Evolutionary conservation across 1,140 invertebrate genomes (phyloP).

Genomic region (Drosophila chauvacae): DNA sequence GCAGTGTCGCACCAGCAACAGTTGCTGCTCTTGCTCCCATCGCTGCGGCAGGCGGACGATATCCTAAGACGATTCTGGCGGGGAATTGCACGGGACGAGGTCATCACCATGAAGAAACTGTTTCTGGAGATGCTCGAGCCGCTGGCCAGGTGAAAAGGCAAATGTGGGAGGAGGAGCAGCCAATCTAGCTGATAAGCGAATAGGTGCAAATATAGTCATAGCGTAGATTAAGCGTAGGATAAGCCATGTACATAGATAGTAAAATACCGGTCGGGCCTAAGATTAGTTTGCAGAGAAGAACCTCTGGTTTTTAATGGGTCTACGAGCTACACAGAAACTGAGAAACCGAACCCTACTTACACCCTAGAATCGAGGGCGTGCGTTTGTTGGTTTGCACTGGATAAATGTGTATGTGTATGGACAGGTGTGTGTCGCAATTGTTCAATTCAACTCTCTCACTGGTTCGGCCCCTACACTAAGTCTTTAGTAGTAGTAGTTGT

Average conservation of each 20-base stretch:
- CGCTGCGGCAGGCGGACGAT: conserved; percentile 94
- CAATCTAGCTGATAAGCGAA: conserved; percentile 54
- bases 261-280: conserved; percentile 53
- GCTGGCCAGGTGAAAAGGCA: conserved; percentile 70
- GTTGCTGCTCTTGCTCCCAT: conserved; percentile 94
- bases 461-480: background rate
- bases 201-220: conserved; percentile 76
- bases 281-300: conserved; percentile 38
- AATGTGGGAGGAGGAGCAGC: background rate
- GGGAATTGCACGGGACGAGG: conserved; percentile 93
- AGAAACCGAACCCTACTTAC: conserved; percentile 29
- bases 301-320: conserved; percentile 28
- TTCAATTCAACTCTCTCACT: conserved; percentile 3
- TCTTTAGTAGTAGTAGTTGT: background rate
- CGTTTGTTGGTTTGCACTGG: conserved; percentile 3
- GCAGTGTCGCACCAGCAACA: conserved; percentile 91
- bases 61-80: conserved; percentile 96
- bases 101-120: conserved; percentile 97
- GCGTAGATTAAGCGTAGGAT: conserved; percentile 57
- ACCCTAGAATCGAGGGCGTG: conserved; percentile 12
- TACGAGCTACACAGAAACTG: conserved; percentile 38
- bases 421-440: conserved; percentile 13
- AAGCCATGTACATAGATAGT: conserved; percentile 57
- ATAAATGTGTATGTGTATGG: conserved; percentile 4
- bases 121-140: conserved; percentile 98